Evolutionary conservation across 1,140 invertebrate species (phyloP).

Genomic region (Spodoptera litura): DNA sequence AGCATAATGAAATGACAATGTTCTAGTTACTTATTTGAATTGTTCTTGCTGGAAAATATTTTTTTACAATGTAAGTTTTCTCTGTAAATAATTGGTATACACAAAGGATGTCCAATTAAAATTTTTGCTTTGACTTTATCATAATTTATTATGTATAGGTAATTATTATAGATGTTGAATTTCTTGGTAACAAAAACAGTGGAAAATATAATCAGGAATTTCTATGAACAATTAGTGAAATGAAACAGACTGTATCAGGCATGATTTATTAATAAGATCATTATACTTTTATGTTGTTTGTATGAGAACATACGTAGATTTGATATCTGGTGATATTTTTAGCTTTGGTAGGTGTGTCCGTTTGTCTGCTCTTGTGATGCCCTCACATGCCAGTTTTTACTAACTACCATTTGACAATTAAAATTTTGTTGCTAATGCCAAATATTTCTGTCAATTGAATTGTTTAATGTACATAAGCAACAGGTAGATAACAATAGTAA

Average conservation of each 20-base stretch:
- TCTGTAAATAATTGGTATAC: neutral
- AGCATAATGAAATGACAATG: neutral
- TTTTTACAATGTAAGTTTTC: neutral
- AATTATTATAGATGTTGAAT: neutral
- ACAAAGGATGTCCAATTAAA: neutral
- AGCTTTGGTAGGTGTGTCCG: neutral
- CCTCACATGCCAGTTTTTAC: neutral
- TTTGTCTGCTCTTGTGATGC: slow-evolving; percentile 1
- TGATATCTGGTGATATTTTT: neutral
- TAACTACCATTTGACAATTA: too few relatives aligned
- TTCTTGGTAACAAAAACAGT: neutral
- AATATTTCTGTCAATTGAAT: too few relatives aligned
- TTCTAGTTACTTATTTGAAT: neutral
- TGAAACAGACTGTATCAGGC: neutral
- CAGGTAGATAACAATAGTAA: too few relatives aligned
- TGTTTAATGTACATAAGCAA: too few relatives aligned
- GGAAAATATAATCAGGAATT: too few relatives aligned
- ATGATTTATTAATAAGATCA: too few relatives aligned
- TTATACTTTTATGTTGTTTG: too few relatives aligned
- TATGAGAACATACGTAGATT: neutral
- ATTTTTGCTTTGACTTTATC: slow-evolving; percentile 2
- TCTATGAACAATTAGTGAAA: neutral
- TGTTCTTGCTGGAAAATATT: neutral
- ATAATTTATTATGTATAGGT: neutral
- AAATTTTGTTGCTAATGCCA: too few relatives aligned